Percentiles rank a stretch among this genome's conserved stretches.
Evolutionary conservation across 2,888 invertebrate species (phyloP).

Genomic region (Yponomeuta cagnagella): DNA sequence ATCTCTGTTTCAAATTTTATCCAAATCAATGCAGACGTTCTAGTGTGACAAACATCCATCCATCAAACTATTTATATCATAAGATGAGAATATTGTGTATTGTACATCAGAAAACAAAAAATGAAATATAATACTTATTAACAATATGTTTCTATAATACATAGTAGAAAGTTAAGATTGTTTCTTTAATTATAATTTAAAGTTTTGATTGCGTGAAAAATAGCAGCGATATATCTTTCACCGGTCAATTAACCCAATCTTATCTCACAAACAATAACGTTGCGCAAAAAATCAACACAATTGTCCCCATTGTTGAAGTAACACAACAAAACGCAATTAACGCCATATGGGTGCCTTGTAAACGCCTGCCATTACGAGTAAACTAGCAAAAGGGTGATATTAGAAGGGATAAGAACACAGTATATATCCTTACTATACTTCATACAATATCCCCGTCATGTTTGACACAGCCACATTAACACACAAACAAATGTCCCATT

Average conservation of each 20-base stretch:
- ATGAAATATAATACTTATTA: too few species aligned
- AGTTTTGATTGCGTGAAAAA: neutral
- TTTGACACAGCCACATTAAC: too few species aligned
- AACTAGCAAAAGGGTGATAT: neutral
- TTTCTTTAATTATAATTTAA: neutral
- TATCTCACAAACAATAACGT: conserved; percentile 7
- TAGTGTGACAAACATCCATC: too few species aligned
- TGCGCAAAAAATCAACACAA: conserved; percentile 2
- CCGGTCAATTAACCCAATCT: conserved; percentile 5
- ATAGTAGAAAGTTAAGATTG: too few species aligned
- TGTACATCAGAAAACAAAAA: too few species aligned
- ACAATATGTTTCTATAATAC: too few species aligned
- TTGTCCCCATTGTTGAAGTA: conserved; percentile 14
- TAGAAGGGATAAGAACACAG: neutral
- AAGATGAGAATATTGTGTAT: too few species aligned
- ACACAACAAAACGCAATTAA: conserved; percentile 26
- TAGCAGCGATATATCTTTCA: neutral
- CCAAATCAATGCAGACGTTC: too few species aligned
- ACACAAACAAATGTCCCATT: too few species aligned
- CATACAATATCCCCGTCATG: neutral
- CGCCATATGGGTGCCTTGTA: conserved; percentile 56
- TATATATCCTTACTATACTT: neutral
- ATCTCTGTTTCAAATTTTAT: too few species aligned
- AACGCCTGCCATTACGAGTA: conserved; percentile 53
- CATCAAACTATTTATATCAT: too few species aligned